These are phyloP conservation scores for Orchesella cincta DNA, from an alignment of 1,140 invertebrate species.

Conservation along the genomic window DNA sequence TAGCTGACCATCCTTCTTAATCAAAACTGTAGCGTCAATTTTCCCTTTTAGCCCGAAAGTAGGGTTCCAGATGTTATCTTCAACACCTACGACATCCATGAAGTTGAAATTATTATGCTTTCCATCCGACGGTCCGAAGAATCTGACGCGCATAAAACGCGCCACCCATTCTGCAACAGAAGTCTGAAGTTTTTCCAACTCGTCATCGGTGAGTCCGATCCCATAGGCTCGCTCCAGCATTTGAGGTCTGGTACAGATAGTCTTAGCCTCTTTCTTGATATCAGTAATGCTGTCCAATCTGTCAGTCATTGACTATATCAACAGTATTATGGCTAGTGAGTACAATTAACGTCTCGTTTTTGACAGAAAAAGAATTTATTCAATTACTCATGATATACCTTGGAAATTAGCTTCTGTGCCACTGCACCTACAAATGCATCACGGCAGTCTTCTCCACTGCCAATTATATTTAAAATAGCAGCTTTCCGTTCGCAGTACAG, in stretches of 20 bases:
- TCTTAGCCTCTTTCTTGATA: background rate
- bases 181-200: background rate
- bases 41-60: conserved; percentile 89
- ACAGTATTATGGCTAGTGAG: too few species aligned
- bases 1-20: conserved; percentile 37
- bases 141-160: conserved; percentile 31
- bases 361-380: background rate
- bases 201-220: conserved; percentile 12
- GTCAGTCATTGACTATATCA: conserved; percentile 36
- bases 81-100: conserved; percentile 76
- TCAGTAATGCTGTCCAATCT: background rate
- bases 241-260: conserved; percentile 50
- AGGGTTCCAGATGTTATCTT: conserved; percentile 91
- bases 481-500: conserved; percentile 84
- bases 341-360: background rate
- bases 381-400: conserved; percentile 56
- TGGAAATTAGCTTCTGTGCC: conserved; percentile 73
- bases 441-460: conserved; percentile 56
- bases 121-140: background rate
- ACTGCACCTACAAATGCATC: conserved; percentile 72
- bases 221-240: conserved; percentile 44
- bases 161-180: conserved; percentile 27
- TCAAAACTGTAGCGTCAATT: conserved; percentile 73
- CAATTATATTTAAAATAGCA: conserved; percentile 72
- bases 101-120: conserved; percentile 31